A percentile compares a stretch with the other conserved stretches of the same genome.
These are phyloP conservation scores for Hippoglossus hippoglossus DNA, from an alignment of 2,797 vertebrate species.

Conservation along the genomic window DNA sequence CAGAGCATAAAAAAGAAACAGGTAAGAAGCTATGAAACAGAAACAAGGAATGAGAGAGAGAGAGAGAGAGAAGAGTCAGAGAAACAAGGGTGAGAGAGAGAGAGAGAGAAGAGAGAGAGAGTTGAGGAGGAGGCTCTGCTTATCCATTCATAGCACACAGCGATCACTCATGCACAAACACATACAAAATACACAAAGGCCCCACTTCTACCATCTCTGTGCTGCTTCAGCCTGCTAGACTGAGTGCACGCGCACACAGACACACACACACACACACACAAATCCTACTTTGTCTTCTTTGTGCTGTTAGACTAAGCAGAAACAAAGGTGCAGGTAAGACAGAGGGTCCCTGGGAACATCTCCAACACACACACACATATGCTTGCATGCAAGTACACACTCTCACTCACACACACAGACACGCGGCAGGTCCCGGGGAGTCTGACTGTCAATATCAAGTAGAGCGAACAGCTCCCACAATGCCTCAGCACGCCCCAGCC, in stretches of 20 bases:
- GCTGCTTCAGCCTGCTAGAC: constrained; percentile 57
- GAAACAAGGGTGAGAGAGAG: constrained; percentile 44
- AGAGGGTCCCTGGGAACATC: constrained; percentile 73
- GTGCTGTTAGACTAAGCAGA: constrained; percentile 81
- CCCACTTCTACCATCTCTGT: constrained; percentile 65
- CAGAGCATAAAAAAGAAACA: constrained; percentile 9
- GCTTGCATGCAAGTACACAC: constrained; percentile 38
- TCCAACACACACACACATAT: constrained; percentile 43
- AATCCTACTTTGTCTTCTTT: constrained; percentile 73
- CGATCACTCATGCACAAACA: constrained; percentile 78
- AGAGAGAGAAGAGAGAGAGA: constrained; percentile 36
- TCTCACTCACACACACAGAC: constrained; percentile 36
- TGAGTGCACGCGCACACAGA: constrained; percentile 40
- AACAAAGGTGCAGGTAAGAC: constrained; percentile 85
- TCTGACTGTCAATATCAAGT: constrained; percentile 84
- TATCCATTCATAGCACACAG: constrained; percentile 79
- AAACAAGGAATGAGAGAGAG: constrained; percentile 33
- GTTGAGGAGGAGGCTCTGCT: constrained; percentile 52
- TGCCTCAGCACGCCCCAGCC: constrained; percentile 77
- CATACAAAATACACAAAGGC: constrained; percentile 77
- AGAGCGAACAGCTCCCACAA: constrained; percentile 81
- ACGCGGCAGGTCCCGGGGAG: constrained; percentile 69
- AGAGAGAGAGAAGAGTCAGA: constrained; percentile 32
- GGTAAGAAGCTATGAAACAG: constrained; percentile 25
- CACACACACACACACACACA: constrained; percentile 45